Evolutionary conservation across 2,797 vertebrate genomes (phyloP).

Genomic region (Hippocampus kuda): DNA sequence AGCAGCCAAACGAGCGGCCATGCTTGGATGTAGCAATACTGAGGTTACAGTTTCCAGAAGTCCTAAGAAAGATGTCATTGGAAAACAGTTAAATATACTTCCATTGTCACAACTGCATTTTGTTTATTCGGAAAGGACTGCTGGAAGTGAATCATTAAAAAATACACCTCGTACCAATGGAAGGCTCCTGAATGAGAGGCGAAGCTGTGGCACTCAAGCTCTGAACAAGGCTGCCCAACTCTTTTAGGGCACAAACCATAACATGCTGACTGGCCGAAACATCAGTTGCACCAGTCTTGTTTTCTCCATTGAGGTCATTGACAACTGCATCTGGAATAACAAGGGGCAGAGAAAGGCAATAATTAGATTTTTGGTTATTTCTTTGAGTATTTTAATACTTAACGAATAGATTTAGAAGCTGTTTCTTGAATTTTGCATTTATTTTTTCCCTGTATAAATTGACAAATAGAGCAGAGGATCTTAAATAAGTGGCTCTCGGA

Average conservation of each 20-base stretch:
- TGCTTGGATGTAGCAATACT: slow-evolving; percentile 93
- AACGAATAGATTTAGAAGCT: neutral
- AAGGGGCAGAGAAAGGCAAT: neutral
- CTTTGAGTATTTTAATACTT: neutral
- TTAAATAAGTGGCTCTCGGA: neutral
- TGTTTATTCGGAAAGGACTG: neutral
- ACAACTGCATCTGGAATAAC: slow-evolving; percentile 81
- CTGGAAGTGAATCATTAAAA: neutral
- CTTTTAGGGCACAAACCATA: slow-evolving; percentile 96
- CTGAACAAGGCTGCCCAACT: slow-evolving; percentile 93
- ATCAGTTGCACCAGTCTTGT: slow-evolving; percentile 83
- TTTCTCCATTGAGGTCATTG: slow-evolving; percentile 89
- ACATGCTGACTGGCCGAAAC: slow-evolving; percentile 95
- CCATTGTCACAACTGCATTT: neutral
- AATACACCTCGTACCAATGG: slow-evolving; percentile 71
- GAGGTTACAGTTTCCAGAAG: slow-evolving; percentile 93
- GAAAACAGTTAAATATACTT: neutral
- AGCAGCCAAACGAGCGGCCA: slow-evolving; percentile 91
- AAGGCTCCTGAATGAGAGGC: slow-evolving; percentile 93
- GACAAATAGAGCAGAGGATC: no score
- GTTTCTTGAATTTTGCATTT: neutral
- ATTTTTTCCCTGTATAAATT: neutral
- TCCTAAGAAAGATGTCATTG: slow-evolving; percentile 56
- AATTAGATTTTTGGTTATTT: neutral
- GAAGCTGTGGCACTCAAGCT: slow-evolving; percentile 92